A percentile compares a stretch with the other conserved stretches of the same genome.
These are phyloP conservation scores for Falco punctatus DNA, from an alignment of 2,113 vertebrate genomes.

Conservation along the genomic window DNA sequence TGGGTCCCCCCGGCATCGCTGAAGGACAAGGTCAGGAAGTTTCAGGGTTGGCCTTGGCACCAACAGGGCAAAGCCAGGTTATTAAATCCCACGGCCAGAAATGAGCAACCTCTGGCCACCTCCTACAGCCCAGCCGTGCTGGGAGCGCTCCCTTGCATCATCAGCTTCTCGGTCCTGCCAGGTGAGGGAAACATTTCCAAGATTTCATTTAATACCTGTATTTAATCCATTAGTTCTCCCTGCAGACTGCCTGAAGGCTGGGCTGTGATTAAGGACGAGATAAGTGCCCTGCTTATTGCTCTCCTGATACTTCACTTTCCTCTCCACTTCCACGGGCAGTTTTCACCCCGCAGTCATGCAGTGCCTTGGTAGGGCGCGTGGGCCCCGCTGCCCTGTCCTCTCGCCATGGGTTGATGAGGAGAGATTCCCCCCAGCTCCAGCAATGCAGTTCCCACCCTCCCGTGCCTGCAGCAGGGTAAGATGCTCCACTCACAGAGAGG, in stretches of 20 bases:
- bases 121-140: not conserved
- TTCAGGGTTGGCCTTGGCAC: not conserved
- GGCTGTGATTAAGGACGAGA: conserved; percentile 28
- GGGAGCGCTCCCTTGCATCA: not conserved
- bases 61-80: conserved; percentile 5
- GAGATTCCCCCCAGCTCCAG: not conserved
- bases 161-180: not conserved
- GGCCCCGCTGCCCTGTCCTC: not conserved
- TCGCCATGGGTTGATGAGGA: not conserved
- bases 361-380: not conserved
- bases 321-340: not conserved
- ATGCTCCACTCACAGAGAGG: not conserved
- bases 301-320: conserved; percentile 1
- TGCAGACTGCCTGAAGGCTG: not conserved
- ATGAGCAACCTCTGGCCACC: not conserved
- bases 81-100: not conserved
- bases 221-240: conserved; percentile 60
- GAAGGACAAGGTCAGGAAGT: not conserved
- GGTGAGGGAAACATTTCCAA: conserved; percentile 44
- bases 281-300: conserved; percentile 47
- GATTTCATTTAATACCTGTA: conserved; percentile 55
- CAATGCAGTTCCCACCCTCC: not conserved
- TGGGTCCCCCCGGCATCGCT: conserved; percentile 5
- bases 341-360: not conserved
- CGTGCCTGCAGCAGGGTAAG: not conserved